These are phyloP conservation scores for Bradypodion pumilum DNA, from an alignment of 2,797 vertebrate species.

Conservation along the genomic window DNA sequence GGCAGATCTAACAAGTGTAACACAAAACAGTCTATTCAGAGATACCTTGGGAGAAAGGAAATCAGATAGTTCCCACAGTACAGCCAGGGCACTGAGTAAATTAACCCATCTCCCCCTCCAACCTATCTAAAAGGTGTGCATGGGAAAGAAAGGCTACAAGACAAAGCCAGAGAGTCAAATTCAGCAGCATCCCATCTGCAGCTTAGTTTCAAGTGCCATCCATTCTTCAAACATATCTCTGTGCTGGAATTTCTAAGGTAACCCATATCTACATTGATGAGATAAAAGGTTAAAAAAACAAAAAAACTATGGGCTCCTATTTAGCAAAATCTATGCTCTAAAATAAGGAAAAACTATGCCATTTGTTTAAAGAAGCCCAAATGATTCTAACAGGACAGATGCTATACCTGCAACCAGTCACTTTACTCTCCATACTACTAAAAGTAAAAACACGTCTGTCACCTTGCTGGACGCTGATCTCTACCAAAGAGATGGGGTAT, in stretches of 20 bases:
- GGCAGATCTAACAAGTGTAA: conserved; percentile 22
- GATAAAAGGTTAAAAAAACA: neutral
- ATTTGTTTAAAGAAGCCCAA: neutral
- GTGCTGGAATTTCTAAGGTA: neutral
- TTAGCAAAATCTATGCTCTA: neutral
- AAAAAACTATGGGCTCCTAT: too few relatives aligned
- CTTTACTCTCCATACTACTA: neutral
- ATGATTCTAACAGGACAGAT: neutral
- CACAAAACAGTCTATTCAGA: conserved; percentile 23
- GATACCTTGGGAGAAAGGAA: conserved; percentile 34
- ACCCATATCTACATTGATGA: neutral
- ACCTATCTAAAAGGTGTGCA: neutral
- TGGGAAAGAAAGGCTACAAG: neutral
- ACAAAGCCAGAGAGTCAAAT: neutral
- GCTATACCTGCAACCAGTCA: neutral
- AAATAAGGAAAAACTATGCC: neutral
- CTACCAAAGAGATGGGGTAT: neutral
- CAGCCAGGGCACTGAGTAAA: neutral
- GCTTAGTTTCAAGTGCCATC: neutral
- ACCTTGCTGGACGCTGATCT: neutral
- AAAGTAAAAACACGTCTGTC: neutral
- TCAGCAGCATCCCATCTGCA: neutral
- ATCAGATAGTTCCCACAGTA: conserved; percentile 28
- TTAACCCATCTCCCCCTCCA: neutral
- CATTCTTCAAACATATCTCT: neutral